Conservation (phyloP, 2,113 vertebrate species). For the Bos indicus region DNA sequence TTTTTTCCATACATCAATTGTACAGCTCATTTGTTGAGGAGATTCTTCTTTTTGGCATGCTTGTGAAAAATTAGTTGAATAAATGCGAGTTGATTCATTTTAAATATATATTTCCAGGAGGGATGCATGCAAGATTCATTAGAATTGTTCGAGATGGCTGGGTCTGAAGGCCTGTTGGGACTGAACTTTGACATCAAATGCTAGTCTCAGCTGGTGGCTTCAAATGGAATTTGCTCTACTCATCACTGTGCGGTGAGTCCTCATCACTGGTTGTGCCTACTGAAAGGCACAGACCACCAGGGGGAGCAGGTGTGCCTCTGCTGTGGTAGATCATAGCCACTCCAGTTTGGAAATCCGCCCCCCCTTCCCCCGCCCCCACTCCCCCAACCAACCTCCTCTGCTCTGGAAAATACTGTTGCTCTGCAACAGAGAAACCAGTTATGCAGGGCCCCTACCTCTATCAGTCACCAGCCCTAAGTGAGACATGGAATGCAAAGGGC, state of each 20-base stretch:
- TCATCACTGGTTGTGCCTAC: background rate
- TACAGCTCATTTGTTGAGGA: background rate
- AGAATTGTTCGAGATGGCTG: background rate
- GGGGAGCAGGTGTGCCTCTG: slow-evolving; percentile 52
- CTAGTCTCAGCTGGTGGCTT: background rate
- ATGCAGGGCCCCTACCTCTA: background rate
- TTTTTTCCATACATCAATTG: background rate
- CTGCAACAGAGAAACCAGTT: slow-evolving; percentile 52
- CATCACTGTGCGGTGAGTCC: background rate
- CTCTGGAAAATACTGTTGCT: slow-evolving; percentile 36
- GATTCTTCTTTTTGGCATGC: background rate
- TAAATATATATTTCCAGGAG: background rate
- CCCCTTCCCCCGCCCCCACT: background rate
- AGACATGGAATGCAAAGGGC: slow-evolving; percentile 6
- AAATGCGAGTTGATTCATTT: background rate
- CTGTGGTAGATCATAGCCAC: background rate
- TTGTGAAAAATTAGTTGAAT: background rate
- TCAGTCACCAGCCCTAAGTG: background rate
- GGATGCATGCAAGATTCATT: background rate
- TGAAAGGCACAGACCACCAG: slow-evolving; percentile 42
- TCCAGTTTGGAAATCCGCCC: slow-evolving; percentile 8
- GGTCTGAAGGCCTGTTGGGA: background rate
- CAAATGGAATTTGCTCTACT: background rate
- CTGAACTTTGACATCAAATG: background rate
- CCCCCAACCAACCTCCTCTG: background rate